Conservation (phyloP, 2,888 invertebrate genomes). For the Ommatoiulus sabulosus region DNA sequence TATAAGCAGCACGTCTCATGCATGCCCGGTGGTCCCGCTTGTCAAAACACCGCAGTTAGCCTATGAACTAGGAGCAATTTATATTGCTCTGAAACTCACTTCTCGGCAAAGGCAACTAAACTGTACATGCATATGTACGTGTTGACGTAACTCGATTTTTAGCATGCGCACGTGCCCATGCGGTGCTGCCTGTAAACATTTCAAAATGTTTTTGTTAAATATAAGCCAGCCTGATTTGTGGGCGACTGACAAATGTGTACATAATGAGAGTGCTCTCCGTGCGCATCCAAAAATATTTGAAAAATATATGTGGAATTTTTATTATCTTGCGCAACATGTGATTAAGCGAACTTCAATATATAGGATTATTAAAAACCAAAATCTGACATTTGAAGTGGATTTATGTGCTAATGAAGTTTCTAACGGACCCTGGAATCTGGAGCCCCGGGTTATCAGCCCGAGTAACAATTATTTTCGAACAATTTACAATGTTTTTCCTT, state of each 20-base stretch:
- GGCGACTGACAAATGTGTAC: neutral
- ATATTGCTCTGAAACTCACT: neutral
- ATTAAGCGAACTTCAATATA: too few relatives aligned
- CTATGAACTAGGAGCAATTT: neutral
- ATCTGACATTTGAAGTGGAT: neutral
- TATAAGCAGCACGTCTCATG: neutral
- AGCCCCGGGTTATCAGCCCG: too few relatives aligned
- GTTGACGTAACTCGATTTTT: neutral
- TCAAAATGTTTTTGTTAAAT: neutral
- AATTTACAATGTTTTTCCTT: neutral
- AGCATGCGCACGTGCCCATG: neutral
- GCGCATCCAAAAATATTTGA: neutral
- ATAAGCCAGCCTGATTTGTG: neutral
- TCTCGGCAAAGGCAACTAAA: neutral
- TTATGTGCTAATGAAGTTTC: too few relatives aligned
- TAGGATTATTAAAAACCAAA: neutral
- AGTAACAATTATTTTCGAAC: too few relatives aligned
- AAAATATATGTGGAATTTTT: neutral
- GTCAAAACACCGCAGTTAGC: constrained; percentile 26
- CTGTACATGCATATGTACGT: neutral
- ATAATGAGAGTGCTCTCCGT: neutral
- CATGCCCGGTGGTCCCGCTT: neutral
- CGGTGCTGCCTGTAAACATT: constrained; percentile 2
- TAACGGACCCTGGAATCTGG: too few relatives aligned
- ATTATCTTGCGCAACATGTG: neutral